Evolutionary conservation across 2,888 invertebrate species (phyloP), one percentile per base, ranked within the genome.

Genomic region (Thereva nobilitata): DNA sequence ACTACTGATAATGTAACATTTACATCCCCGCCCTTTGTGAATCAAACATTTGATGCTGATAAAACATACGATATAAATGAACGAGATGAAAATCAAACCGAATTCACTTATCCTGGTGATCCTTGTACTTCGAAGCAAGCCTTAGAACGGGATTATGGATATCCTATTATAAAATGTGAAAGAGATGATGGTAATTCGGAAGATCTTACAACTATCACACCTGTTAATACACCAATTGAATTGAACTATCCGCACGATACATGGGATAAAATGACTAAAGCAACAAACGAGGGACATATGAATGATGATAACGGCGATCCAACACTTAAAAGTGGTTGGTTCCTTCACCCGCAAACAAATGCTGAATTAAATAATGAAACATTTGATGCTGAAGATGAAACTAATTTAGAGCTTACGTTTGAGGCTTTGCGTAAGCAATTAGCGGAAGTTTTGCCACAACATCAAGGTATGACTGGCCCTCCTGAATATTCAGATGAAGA

Each of bases 151-250:
- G 70, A 70, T 61, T 54, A 49, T 38, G 23, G 50, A 35, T 64
- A 59, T 52, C 72, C 72, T 23, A 45, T 64, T 23, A 71, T 73
- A 44, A 70, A 70, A 70, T 70, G 67, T 35, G 72, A 73, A 40
- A 69, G 64, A 7, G 73, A 73, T 6, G 72, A 72, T 50, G 45
- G 57, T 4, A 68, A 65, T 50, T 72, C 71, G 3, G 72, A 71
- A 55, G 73, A 73, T 59, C 56, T 73, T 54, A 71, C 72, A 34
- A 73, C 72, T 34, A 63, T 72, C 8, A 73, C 73, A 7, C 73
- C 73, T 12, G 70, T 73, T 7, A 73, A 73, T 66, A 73, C 73
- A 34, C 73, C 73, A 34, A 72, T 71, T 23, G 73, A 73, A 53
- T 61, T 73, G 42, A 72, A 72, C 45, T 73, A 72, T 63, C 67